phyloP scores from a whole-genome alignment of 2,113 vertebrate species.

The Pipra filicauda region DNA sequence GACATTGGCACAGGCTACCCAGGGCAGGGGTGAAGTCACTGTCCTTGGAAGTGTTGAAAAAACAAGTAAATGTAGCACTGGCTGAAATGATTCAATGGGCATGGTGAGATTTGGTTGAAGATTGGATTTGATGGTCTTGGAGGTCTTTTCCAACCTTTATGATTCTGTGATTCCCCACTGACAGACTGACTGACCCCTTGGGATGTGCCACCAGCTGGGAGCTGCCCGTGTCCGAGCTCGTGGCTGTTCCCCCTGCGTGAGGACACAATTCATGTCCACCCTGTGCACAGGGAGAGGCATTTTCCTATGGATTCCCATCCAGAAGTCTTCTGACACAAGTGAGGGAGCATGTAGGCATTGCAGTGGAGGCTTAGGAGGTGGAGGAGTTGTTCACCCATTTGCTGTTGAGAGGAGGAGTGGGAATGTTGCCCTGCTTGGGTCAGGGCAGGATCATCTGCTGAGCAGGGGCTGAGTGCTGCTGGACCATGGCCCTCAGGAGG shows the following conservation, averaged over 20 bases:
- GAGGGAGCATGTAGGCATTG: not conserved
- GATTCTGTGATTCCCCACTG: not conserved
- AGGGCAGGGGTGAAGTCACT: not conserved
- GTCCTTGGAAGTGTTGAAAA: not conserved
- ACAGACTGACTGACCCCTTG: not conserved
- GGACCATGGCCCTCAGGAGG: not conserved
- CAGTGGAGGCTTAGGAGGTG: not conserved
- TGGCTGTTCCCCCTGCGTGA: not conserved
- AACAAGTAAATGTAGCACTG: not conserved
- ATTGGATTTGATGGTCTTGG: not conserved
- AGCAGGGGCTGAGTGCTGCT: not conserved
- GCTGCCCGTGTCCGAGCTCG: not conserved
- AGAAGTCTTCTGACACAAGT: not conserved
- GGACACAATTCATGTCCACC: not conserved
- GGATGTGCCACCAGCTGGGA: not conserved
- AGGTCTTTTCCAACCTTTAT: not conserved
- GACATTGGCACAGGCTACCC: not conserved
- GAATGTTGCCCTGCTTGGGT: not conserved
- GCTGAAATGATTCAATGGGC: too few species aligned
- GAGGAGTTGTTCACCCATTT: not conserved
- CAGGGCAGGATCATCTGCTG: not conserved
- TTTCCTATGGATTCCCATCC: not conserved
- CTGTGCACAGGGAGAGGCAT: not conserved
- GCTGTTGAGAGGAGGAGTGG: rapidly evolving
- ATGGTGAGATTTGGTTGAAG: not conserved